phyloP scores from a whole-genome alignment of 2,888 invertebrate genomes.

The Mantis religiosa region DNA sequence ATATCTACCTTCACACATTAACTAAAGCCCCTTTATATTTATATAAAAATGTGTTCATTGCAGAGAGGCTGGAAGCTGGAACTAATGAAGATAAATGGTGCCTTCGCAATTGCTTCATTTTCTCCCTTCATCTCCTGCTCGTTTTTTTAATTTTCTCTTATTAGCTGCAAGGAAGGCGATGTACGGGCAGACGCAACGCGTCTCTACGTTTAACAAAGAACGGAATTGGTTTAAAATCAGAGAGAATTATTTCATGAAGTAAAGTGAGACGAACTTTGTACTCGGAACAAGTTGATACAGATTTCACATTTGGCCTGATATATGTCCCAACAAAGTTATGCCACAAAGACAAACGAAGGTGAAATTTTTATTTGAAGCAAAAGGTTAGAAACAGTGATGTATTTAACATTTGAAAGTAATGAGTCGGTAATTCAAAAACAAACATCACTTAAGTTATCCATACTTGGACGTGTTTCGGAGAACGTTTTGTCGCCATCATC shows the following conservation, averaged over 20 bases:
- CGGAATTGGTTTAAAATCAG: not conserved
- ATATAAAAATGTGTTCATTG: not conserved
- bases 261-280: not conserved
- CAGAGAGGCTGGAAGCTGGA: not conserved
- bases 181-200: not conserved
- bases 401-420: too few species aligned
- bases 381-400: too few species aligned
- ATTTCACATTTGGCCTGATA: too few species aligned
- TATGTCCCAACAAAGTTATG: too few species aligned
- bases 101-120: too few species aligned
- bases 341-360: too few species aligned
- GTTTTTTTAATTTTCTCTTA: not conserved
- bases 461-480: too few species aligned
- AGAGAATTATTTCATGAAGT: not conserved
- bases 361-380: too few species aligned
- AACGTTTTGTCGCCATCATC: too few species aligned
- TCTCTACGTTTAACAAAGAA: not conserved
- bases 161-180: not conserved
- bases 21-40: not conserved
- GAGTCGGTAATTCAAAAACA: too few species aligned
- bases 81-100: not conserved
- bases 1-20: not conserved
- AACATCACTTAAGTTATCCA: too few species aligned
- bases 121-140: not conserved
- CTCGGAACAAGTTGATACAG: not conserved